These are phyloP conservation scores for Nothocercus nigrocapillus DNA, from an alignment of 2,113 vertebrate species.

Conservation along the genomic window DNA sequence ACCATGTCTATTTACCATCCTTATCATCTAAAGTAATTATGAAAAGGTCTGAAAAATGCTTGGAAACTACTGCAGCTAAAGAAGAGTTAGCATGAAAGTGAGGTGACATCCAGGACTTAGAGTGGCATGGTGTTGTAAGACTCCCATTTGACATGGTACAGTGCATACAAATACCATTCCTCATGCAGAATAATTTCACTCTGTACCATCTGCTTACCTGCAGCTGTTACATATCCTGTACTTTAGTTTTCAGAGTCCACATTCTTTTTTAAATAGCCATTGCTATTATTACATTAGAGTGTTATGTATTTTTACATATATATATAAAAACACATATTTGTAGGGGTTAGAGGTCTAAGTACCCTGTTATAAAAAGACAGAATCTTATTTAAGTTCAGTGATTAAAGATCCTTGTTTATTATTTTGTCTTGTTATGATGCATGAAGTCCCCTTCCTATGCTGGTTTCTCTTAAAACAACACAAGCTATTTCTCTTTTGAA, in stretches of 20 bases:
- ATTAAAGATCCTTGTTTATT: neutral
- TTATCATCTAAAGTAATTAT: neutral
- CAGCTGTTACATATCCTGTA: accelerated
- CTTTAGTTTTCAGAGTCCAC: neutral
- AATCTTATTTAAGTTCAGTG: neutral
- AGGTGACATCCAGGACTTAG: accelerated
- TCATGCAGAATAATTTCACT: accelerated
- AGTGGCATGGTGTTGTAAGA: neutral
- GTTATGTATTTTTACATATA: too few relatives aligned
- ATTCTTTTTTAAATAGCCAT: neutral
- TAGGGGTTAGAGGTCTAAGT: too few relatives aligned
- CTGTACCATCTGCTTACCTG: neutral
- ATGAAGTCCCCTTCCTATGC: neutral
- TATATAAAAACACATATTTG: too few relatives aligned
- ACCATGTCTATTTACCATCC: neutral
- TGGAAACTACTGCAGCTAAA: accelerated
- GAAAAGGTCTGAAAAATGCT: too few relatives aligned
- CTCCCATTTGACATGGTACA: too few relatives aligned
- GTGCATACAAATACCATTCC: neutral
- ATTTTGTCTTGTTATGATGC: neutral
- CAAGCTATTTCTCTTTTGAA: neutral
- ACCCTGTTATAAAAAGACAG: neutral
- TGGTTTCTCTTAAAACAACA: neutral
- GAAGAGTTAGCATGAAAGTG: accelerated
- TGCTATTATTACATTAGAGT: neutral